phyloP scores from a whole-genome alignment of 2,888 invertebrate genomes.

The Cosmia trapezina region DNA sequence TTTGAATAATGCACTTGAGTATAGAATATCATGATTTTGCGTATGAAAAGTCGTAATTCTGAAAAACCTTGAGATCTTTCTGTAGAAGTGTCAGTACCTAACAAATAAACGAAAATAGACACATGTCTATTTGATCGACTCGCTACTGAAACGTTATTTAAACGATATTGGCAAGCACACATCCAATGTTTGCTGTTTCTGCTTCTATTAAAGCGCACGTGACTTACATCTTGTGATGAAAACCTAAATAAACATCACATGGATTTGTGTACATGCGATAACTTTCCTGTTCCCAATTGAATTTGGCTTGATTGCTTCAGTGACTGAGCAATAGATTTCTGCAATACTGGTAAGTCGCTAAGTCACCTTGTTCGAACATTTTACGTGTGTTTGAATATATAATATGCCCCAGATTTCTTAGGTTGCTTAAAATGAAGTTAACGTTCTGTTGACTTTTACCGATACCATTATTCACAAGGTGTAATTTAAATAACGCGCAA shows the following conservation, averaged over 20 bases:
- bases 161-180: not conserved
- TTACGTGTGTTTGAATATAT: too few species aligned
- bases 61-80: too few species aligned
- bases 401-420: too few species aligned
- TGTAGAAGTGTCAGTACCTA: not conserved
- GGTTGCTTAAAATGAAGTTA: too few species aligned
- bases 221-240: not conserved
- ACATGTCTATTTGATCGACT: too few species aligned
- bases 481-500: too few species aligned
- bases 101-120: not conserved
- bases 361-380: not conserved
- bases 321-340: not conserved
- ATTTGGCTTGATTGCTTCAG: not conserved
- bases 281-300: not conserved
- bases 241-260: slow-evolving; percentile 8
- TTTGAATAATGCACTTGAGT: not conserved
- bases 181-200: not conserved
- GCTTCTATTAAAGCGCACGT: not conserved
- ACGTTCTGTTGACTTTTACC: too few species aligned
- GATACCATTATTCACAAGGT: too few species aligned
- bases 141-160: too few species aligned
- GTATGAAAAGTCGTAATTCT: too few species aligned
- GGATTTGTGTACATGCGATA: not conserved
- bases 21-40: too few species aligned
- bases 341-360: not conserved